A percentile compares a stretch with the other conserved stretches of the same genome.
Conservation (phyloP, 2,113 vertebrate genomes). For the Fulmarus glacialis region DNA sequence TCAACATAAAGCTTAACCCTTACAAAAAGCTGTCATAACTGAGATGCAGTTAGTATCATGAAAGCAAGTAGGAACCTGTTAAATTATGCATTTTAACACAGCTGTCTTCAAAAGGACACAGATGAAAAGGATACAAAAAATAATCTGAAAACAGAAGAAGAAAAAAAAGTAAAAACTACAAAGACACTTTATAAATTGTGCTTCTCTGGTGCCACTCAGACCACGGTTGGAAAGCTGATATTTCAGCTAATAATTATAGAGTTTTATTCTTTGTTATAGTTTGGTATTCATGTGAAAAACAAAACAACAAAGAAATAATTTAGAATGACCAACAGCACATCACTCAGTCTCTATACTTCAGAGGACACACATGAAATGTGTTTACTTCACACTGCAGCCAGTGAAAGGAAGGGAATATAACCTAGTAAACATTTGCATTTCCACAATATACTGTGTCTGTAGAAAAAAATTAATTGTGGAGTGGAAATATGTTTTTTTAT, state of each 20-base stretch:
- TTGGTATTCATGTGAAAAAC: background rate
- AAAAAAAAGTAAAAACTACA: background rate
- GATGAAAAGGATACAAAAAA: conserved; percentile 1
- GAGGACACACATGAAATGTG: background rate
- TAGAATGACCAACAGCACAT: background rate
- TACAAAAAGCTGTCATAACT: background rate
- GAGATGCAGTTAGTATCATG: conserved; percentile 12
- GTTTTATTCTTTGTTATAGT: background rate
- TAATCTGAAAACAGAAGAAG: background rate
- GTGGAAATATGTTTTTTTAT: background rate
- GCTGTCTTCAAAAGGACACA: background rate
- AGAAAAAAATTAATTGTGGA: background rate
- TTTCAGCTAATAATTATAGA: background rate
- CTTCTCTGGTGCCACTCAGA: background rate
- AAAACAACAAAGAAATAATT: background rate
- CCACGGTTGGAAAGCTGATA: background rate
- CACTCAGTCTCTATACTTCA: background rate
- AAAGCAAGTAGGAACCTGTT: conserved; percentile 54
- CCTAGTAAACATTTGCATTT: background rate
- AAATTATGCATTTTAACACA: conserved; percentile 4
- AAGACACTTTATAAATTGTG: background rate
- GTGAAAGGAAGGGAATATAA: background rate
- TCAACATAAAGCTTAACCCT: conserved; percentile 13
- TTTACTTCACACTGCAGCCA: background rate
- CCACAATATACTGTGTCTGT: background rate